Base-by-base conservation (phyloP, 2,797 vertebrate genomes). In the Poeciliopsis paucimaculata region DNA sequence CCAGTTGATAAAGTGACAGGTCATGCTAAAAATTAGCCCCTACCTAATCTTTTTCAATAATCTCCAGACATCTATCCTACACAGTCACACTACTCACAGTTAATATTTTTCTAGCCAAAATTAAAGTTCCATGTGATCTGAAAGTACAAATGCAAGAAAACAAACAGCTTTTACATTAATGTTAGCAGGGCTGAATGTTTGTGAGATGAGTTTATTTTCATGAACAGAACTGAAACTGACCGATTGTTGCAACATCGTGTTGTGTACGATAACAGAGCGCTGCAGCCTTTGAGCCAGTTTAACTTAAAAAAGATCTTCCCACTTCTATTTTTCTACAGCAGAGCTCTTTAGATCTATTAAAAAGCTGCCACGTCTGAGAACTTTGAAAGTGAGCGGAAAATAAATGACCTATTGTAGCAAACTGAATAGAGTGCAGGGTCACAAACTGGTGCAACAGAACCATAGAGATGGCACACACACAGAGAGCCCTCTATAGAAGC, bases 401-500 rank as follows among this genome's bases (percentile, higher is more conserved):
- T 89, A 91, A 92, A 92, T 82, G 87, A 86, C 3, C 90, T 86
- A 93, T 94, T 94, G 94, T 94, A 78, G 86, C 80, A 45, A 81
- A 76, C 15, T 77, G 88, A 93, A 86, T 86, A 78, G 89, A 90
- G 91, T 82, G 83, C 87, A 90, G 86, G 89, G 89, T 89, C 87
- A 90, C 92, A 89, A 88, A 93, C 88, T 93, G 92, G 93, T 93
- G 90, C 88, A 90, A 90, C 85, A 80, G 86, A 88, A 88, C 86
- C 81, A 53, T 88, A 80, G 76, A 85, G 89, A 88, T 86, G 91
- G 88, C 81, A 84, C 87, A 86, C 76, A 85, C 92, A 95, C 94
- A 95, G 88, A 94, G 93, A 87, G 51, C 83, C 94, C 87, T 93
- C 94, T 95, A 94, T 95, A 86, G 88, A 86, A 75, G 87, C 92